Evolutionary conservation across 1,140 invertebrate genomes (phyloP).

Genomic region (Zaprionus nigranus): DNA sequence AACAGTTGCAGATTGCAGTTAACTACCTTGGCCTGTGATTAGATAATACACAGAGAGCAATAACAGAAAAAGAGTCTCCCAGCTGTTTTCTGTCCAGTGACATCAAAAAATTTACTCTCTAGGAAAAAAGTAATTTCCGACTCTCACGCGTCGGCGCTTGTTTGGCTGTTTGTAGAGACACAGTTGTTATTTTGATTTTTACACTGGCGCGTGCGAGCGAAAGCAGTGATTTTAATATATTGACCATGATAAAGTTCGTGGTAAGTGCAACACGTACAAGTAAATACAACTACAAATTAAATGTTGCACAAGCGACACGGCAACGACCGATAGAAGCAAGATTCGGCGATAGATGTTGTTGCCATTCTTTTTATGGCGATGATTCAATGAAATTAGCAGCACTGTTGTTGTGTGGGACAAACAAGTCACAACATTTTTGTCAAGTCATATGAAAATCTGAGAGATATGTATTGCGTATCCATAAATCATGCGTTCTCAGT

Average conservation of each 20-base stretch:
- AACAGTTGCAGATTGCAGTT: background rate
- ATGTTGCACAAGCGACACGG: background rate
- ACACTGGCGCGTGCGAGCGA: slow-evolving; percentile 63
- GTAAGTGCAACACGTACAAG: slow-evolving; percentile 51
- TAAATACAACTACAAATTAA: slow-evolving; percentile 1
- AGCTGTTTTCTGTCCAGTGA: slow-evolving; percentile 58
- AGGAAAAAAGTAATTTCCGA: background rate
- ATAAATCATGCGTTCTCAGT: background rate
- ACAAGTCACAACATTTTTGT: slow-evolving; percentile 32
- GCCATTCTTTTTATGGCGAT: slow-evolving; percentile 57
- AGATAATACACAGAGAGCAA: slow-evolving; percentile 42
- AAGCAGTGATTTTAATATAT: slow-evolving; percentile 51
- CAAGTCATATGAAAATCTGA: slow-evolving; percentile 11
- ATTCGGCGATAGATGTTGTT: background rate
- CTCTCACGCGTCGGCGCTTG: slow-evolving; percentile 36
- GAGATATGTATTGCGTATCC: background rate
- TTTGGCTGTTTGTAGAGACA: slow-evolving; percentile 38
- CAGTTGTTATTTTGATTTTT: slow-evolving; percentile 42
- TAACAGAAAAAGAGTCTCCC: slow-evolving; percentile 43
- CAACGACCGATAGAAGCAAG: background rate
- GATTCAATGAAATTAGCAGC: slow-evolving; percentile 40
- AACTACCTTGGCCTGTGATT: slow-evolving; percentile 17
- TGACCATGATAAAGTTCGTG: slow-evolving; percentile 70
- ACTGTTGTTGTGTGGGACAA: slow-evolving; percentile 19
- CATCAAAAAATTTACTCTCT: background rate